Evolutionary conservation across 2,888 invertebrate genomes (phyloP), one percentile per base, ranked within the genome.

Genomic region (Xylocampa areola): DNA sequence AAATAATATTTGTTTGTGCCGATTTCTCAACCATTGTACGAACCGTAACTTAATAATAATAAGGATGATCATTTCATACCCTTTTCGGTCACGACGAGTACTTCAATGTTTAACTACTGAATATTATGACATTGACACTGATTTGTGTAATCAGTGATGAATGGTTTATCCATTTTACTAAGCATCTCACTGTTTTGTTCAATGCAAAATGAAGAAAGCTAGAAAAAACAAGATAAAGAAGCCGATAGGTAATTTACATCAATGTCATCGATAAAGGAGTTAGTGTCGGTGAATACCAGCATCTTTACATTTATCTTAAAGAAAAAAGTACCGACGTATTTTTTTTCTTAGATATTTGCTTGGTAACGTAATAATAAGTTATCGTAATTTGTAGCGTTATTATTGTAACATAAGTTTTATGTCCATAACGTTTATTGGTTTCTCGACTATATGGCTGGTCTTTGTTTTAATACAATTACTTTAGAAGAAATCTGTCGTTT

Each of bases 351-450:
- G 40, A 49, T 11, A 54, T 76, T 76, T 54, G 58, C 66, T 73
- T 47, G 27, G 65, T 60, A 55, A 57, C 47, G 19, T 35, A 55
- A 33, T 36, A 49, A 48, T 73, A 58, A 73, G 58, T 53, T 76
- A 53, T 55, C 55, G 69, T 73, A 73, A 75, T 64, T 75, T 75
- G 73, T 72, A 58, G 50, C 48, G 50, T 58, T 72, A 64, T 68
- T 75, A 55, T 54, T 57, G 60, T 48, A 29, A 44, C 48, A 48
- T 59, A 48, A 48, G 54, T 59, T 68, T 60, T 29, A 53, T 21
- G 39, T 48, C 54, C 40, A 35, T 36, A 52, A 23, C 30, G 40
- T 52, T 62, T 60, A 58, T 48, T 53, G 49, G 47, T 51, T 59
- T 59, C 40, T 57, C 55, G 19, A 14, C 32, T 51, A 51, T 3